phyloP scores from a whole-genome alignment of 2,888 invertebrate species.

The Loripinus fragilis region DNA sequence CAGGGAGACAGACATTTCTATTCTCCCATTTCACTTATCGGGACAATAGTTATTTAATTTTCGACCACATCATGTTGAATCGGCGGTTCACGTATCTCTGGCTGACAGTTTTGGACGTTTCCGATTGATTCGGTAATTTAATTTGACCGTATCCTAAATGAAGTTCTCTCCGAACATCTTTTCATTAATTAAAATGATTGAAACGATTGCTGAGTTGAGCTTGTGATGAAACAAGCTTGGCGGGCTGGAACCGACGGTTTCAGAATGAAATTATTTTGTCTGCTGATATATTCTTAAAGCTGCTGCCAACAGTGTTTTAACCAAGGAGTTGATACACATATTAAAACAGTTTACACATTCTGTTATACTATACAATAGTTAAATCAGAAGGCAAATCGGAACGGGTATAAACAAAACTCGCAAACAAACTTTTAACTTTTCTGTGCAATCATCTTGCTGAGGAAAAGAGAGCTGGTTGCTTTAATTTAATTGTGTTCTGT shows the following conservation, averaged over 20 bases:
- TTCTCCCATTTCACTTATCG: constrained; percentile 15
- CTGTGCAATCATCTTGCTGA: no score
- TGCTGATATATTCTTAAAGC: background rate
- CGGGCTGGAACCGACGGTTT: background rate
- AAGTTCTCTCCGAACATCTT: constrained; percentile 32
- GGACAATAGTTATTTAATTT: constrained; percentile 21
- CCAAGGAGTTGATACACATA: no score
- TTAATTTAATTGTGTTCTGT: no score
- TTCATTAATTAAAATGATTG: constrained; percentile 43
- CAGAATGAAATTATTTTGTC: background rate
- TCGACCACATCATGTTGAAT: constrained; percentile 18
- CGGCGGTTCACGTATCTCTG: constrained; percentile 11
- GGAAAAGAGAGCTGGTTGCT: no score
- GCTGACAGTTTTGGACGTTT: constrained; percentile 25
- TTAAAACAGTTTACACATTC: no score
- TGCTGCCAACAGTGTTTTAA: no score
- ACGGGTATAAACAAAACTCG: no score
- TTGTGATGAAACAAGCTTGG: constrained; percentile 11
- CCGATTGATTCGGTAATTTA: constrained; percentile 43
- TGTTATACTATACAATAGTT: no score
- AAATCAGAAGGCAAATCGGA: no score
- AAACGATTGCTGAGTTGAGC: constrained; percentile 8
- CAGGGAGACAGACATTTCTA: constrained; percentile 4
- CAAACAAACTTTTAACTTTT: no score
- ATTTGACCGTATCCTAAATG: constrained; percentile 32